Conservation (phyloP, 23 tunicate genomes). For the Clavelina lepadiformis region DNA sequence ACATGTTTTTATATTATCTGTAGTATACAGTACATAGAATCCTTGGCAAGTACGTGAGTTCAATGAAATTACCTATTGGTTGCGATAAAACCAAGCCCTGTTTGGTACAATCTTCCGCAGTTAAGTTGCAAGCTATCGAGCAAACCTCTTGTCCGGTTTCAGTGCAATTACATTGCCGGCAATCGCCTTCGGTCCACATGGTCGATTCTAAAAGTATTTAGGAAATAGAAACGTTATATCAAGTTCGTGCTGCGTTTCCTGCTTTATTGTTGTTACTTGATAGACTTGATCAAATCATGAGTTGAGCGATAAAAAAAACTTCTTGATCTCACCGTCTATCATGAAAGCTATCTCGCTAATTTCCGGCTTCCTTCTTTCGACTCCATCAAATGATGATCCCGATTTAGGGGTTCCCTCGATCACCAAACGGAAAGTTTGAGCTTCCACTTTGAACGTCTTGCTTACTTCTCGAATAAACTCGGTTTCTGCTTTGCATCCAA, state of each 20-base stretch:
- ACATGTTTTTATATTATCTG: no score
- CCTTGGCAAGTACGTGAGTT: no score
- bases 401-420: conserved; percentile 39
- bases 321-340: conserved; percentile 28
- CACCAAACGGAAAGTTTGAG: conserved; percentile 37
- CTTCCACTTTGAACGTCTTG: conserved; percentile 22
- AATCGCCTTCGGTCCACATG: conserved; percentile 56
- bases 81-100: conserved; percentile 18
- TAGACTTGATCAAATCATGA: no score
- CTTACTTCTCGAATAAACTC: conserved; percentile 28
- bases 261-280: no score
- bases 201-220: conserved; percentile 19
- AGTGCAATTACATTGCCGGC: conserved; percentile 65
- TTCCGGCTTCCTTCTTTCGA: conserved; percentile 31
- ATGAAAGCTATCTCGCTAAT: conserved; percentile 42
- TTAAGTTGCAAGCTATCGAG: conserved; percentile 32
- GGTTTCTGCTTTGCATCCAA: conserved; percentile 46
- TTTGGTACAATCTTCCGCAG: conserved; percentile 21
- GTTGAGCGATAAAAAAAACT: background rate
- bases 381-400: no score
- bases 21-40: no score
- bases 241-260: no score
- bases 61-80: no score
- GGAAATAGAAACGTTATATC: background rate
- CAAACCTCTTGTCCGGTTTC: conserved; percentile 20